Conservation (phyloP, 2,113 vertebrate genomes). For the Cyanoramphus novaezelandiae region DNA sequence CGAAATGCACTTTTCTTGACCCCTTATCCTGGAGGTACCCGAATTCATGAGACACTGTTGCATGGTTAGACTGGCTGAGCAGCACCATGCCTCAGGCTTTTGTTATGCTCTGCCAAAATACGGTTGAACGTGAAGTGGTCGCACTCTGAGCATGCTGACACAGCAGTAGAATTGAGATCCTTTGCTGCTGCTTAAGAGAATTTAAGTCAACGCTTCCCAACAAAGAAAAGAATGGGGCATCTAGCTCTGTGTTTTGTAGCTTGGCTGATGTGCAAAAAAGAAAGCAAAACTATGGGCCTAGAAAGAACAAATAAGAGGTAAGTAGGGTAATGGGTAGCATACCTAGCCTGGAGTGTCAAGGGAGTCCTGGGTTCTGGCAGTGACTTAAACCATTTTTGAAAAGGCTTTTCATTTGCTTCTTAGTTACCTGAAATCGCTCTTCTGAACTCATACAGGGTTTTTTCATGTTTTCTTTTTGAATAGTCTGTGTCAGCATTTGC, state of each 20-base stretch:
- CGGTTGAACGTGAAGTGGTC: not conserved
- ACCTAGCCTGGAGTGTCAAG: not conserved
- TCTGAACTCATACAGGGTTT: not conserved
- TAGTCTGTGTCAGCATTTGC: conserved; percentile 94
- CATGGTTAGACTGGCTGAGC: not conserved
- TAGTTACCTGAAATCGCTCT: not conserved
- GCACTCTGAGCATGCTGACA: not conserved
- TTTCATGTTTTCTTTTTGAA: not conserved
- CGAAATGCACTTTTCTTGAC: not conserved
- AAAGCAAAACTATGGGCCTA: not conserved
- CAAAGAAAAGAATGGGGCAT: not conserved
- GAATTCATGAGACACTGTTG: not conserved
- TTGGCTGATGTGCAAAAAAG: not conserved
- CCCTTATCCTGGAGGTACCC: not conserved
- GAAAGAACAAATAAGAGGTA: not conserved
- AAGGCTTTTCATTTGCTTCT: not conserved
- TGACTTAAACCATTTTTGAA: not conserved
- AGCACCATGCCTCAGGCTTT: not conserved
- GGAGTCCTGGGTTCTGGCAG: not conserved
- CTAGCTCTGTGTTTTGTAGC: not conserved
- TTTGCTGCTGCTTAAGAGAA: not conserved
- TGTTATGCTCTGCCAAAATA: not conserved
- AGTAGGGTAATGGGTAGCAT: not conserved
- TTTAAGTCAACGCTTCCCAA: not conserved
- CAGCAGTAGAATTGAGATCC: not conserved